Evolutionary conservation across 2,797 vertebrate genomes (phyloP).

Genomic region (Petrocephalus sullivani): DNA sequence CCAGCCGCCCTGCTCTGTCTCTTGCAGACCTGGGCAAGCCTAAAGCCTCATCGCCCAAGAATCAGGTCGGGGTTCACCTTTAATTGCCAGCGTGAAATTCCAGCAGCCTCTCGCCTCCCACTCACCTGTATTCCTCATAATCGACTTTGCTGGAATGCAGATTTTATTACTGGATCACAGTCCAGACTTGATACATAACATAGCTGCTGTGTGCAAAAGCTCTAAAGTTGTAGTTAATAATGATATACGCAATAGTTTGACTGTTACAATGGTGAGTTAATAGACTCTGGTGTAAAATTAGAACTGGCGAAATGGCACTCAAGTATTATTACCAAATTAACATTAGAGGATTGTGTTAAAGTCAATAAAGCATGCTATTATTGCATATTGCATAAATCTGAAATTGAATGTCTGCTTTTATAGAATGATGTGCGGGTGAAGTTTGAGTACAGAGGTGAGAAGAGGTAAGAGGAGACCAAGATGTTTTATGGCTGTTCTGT

Average conservation of each 20-base stretch:
- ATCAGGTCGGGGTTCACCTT: conserved; percentile 70
- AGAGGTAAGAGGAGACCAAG: conserved; percentile 73
- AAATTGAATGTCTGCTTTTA: conserved; percentile 31
- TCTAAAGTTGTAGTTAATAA: not conserved
- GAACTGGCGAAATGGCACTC: not conserved
- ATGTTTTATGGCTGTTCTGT: not conserved
- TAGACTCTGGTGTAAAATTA: not conserved
- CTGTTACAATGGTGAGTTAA: not conserved
- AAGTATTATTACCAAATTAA: not conserved
- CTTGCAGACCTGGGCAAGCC: conserved; percentile 79
- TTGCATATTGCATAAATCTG: not conserved
- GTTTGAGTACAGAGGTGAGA: conserved; percentile 97
- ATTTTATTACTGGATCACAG: not conserved
- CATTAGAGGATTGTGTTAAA: not conserved
- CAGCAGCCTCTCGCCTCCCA: not conserved
- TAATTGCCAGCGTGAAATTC: not conserved
- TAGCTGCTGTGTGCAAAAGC: not conserved
- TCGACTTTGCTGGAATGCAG: not conserved
- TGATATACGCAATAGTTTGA: not conserved
- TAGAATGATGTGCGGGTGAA: conserved; percentile 96
- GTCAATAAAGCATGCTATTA: not conserved
- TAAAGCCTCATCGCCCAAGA: conserved; percentile 88
- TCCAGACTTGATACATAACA: not conserved
- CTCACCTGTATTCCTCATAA: not conserved
- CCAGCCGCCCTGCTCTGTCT: conserved; percentile 80